A percentile compares a stretch with the other conserved stretches of the same genome.
These are phyloP conservation scores for Subacronicta megacephala DNA, from an alignment of 2,888 invertebrate species.

Conservation along the genomic window DNA sequence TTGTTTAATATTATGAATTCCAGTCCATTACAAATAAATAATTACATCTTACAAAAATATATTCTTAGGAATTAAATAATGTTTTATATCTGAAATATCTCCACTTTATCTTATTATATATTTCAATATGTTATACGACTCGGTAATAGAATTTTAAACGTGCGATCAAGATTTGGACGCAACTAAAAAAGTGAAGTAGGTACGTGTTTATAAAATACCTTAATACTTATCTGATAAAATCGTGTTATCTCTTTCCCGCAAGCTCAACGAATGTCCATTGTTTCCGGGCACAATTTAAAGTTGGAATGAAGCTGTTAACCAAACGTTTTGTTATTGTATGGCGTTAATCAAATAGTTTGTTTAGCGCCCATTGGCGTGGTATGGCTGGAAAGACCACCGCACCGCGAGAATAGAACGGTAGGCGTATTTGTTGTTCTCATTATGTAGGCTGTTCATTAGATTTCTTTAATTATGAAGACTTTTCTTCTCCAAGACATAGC, in stretches of 20 bases:
- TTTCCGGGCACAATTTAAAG: conserved; percentile 10
- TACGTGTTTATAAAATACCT: not conserved
- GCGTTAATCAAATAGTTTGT: conserved; percentile 55
- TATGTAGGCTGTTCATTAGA: not conserved
- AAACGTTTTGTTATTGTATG: conserved; percentile 49
- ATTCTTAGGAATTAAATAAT: no score
- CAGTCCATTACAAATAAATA: no score
- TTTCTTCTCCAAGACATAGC: not conserved
- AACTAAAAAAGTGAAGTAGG: not conserved
- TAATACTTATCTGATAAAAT: not conserved
- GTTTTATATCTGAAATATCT: no score
- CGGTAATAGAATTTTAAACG: not conserved
- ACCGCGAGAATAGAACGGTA: conserved; percentile 14
- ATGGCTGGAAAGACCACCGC: conserved; percentile 31
- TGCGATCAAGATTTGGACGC: not conserved
- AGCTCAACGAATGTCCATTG: conserved; percentile 20
- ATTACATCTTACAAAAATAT: no score
- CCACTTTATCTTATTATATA: no score
- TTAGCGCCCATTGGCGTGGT: conserved; percentile 43
- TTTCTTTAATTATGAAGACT: not conserved
- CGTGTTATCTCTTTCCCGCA: conserved; percentile 7
- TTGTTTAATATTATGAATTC: no score
- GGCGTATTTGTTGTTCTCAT: conserved; percentile 32
- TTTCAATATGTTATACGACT: not conserved
- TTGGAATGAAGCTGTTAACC: conserved; percentile 40